Percentiles rank a stretch among this genome's conserved stretches.
These are phyloP conservation scores for Callinectes sapidus DNA, from an alignment of 2,888 invertebrate genomes.

Conservation along the genomic window DNA sequence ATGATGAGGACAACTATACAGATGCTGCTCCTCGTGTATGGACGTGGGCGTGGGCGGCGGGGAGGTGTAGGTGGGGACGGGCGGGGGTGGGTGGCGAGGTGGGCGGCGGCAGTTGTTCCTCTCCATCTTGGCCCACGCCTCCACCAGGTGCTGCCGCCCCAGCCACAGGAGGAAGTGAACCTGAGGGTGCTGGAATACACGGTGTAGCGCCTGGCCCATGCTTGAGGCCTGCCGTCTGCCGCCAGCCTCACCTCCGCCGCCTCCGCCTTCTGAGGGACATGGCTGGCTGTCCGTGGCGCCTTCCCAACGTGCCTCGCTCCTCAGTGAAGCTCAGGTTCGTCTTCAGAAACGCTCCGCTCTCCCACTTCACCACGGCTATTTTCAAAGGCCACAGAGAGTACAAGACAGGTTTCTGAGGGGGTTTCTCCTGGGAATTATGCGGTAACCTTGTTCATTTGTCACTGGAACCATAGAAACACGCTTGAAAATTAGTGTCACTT, in stretches of 20 bases:
- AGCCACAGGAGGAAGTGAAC: constrained; percentile 59
- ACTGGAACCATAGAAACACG: too few relatives aligned
- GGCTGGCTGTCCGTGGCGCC: not conserved
- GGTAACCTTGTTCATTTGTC: too few relatives aligned
- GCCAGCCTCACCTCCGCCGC: not conserved
- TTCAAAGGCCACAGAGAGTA: too few relatives aligned
- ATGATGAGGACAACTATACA: constrained; percentile 56
- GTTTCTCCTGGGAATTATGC: too few relatives aligned
- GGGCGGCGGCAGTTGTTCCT: constrained; percentile 27
- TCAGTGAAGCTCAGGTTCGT: not conserved
- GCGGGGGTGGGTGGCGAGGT: constrained; percentile 18
- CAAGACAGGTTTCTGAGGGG: too few relatives aligned
- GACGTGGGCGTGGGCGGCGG: constrained; percentile 39
- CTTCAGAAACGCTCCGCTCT: too few relatives aligned
- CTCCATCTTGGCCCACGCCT: constrained; percentile 51
- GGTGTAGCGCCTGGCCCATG: constrained; percentile 60
- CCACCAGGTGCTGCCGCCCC: constrained; percentile 52
- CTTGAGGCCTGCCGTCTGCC: not conserved
- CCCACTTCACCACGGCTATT: too few relatives aligned
- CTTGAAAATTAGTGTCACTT: too few relatives aligned
- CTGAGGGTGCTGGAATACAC: constrained; percentile 48
- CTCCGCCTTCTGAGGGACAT: not conserved
- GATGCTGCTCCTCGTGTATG: constrained; percentile 33
- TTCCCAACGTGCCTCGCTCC: not conserved
- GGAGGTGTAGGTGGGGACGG: not conserved